Percentiles rank a stretch among this genome's conserved stretches.
Evolutionary conservation across 2,888 invertebrate species (phyloP).

Genomic region (Thalpophila matura): DNA sequence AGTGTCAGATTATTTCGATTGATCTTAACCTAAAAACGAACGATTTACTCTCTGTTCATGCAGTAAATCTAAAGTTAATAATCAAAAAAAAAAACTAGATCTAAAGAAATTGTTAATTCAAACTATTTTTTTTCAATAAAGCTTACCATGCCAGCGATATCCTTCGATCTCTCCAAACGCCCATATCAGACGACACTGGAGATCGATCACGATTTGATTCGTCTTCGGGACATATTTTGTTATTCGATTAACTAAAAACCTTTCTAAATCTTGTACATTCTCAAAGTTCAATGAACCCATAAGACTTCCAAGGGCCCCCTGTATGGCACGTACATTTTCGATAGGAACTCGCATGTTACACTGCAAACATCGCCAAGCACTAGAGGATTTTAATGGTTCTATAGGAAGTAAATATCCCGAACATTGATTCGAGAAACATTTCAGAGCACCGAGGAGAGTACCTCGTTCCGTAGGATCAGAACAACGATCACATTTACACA

Average conservation of each 20-base stretch:
- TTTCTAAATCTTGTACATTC: slow-evolving; percentile 88
- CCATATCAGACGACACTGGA: slow-evolving; percentile 92
- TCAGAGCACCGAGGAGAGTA: slow-evolving; percentile 90
- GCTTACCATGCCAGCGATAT: slow-evolving; percentile 91
- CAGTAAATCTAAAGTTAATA: background rate
- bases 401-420: slow-evolving; percentile 90
- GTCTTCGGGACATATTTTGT: slow-evolving; percentile 89
- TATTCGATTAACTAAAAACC: slow-evolving; percentile 90
- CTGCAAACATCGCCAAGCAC: slow-evolving; percentile 91
- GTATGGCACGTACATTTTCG: slow-evolving; percentile 87
- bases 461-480: slow-evolving; percentile 92
- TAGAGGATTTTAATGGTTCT: slow-evolving; percentile 88
- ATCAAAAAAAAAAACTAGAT: background rate
- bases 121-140: background rate
- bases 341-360: slow-evolving; percentile 87
- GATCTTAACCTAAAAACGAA: slow-evolving; percentile 46
- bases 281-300: slow-evolving; percentile 87
- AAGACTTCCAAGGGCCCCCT: slow-evolving; percentile 89
- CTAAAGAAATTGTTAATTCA: background rate
- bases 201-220: slow-evolving; percentile 92
- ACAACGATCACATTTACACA: slow-evolving; percentile 92
- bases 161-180: slow-evolving; percentile 90
- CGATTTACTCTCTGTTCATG: slow-evolving; percentile 20
- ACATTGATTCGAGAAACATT: slow-evolving; percentile 89
- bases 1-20: slow-evolving; percentile 49